Percentiles rank a stretch among this genome's conserved stretches.
phyloP scores from a whole-genome alignment of 92 coral and sea anemone genomes.

The Micromussa lordhowensis region DNA sequence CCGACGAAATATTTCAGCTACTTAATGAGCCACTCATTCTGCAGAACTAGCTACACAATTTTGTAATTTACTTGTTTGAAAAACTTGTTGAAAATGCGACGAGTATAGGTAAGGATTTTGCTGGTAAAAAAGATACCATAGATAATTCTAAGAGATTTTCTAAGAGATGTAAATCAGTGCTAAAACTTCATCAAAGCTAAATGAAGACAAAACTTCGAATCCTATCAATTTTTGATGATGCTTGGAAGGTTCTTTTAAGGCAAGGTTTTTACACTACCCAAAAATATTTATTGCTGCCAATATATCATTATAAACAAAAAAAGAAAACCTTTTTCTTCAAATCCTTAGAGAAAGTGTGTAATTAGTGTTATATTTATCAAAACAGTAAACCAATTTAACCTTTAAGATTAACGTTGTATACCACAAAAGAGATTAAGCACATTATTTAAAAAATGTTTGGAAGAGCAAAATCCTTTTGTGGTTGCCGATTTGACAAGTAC shows the following conservation, averaged over 20 bases:
- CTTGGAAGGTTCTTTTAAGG: neutral
- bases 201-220: neutral
- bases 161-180: neutral
- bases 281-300: neutral
- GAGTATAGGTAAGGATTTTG: neutral
- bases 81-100: neutral
- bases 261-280: neutral
- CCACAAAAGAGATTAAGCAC: neutral
- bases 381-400: neutral
- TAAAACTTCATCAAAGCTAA: neutral
- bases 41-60: neutral
- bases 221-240: constrained; percentile 1
- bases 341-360: neutral
- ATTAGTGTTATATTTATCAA: neutral
- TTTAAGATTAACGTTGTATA: neutral
- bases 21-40: neutral
- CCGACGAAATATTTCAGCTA: neutral
- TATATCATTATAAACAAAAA: neutral
- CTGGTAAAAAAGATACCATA: neutral
- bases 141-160: neutral
- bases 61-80: neutral
- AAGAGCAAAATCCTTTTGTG: neutral
- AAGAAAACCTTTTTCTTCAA: neutral
- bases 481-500: neutral
- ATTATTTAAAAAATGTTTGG: neutral